phyloP scores from a whole-genome alignment of 2,888 invertebrate species.

The Spialia ferax region DNA sequence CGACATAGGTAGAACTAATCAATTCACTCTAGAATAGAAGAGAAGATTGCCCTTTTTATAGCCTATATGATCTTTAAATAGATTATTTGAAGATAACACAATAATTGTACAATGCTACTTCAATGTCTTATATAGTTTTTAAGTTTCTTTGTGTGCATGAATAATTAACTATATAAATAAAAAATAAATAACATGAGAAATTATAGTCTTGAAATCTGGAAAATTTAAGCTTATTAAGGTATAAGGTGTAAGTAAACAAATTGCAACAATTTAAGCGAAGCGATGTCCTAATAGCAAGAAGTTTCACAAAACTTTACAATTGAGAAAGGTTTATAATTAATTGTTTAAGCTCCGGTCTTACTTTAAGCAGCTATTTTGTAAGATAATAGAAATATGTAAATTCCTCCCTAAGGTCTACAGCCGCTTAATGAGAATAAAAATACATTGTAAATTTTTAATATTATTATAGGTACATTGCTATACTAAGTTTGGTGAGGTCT shows the following conservation, averaged over 20 bases:
- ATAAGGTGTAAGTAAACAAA: background rate
- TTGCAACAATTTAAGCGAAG: constrained; percentile 11
- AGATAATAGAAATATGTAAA: constrained; percentile 17
- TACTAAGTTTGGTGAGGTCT: too few species aligned
- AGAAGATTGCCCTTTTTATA: too few species aligned
- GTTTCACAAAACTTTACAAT: constrained; percentile 15
- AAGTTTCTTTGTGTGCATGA: too few species aligned
- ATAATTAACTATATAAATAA: too few species aligned
- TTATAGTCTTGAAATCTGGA: background rate
- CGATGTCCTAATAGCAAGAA: constrained; percentile 10
- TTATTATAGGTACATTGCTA: background rate
- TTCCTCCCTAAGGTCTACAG: background rate
- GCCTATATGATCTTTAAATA: too few species aligned
- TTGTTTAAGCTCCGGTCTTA: background rate
- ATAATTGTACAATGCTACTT: too few species aligned
- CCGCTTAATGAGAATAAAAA: constrained; percentile 2
- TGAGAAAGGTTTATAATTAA: constrained; percentile 4
- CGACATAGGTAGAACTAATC: too few species aligned
- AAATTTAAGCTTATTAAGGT: background rate
- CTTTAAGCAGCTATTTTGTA: constrained; percentile 3
- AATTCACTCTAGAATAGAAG: too few species aligned
- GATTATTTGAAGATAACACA: too few species aligned
- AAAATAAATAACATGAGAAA: background rate
- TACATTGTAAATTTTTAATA: too few species aligned
- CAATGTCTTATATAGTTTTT: too few species aligned